Evolutionary conservation across 2,797 vertebrate genomes (phyloP).

Genomic region (Hirundo rustica): DNA sequence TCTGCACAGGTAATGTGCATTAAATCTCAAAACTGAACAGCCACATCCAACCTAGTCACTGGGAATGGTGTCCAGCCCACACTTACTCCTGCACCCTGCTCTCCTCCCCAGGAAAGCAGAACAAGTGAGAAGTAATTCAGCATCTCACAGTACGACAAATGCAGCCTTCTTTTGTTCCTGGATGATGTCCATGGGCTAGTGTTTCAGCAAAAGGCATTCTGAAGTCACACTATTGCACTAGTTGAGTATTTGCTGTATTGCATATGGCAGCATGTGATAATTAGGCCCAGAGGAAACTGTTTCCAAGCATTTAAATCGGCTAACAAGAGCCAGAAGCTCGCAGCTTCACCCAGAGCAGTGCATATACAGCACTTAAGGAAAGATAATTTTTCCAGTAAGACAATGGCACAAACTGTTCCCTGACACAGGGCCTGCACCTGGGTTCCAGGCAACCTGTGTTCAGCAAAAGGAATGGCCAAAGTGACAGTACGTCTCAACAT

Average conservation of each 20-base stretch:
- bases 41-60: not conserved
- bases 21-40: not conserved
- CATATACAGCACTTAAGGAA: not conserved
- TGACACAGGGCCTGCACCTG: rapidly evolving
- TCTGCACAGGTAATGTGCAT: not conserved
- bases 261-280: not conserved
- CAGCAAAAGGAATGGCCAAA: not conserved
- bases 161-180: not conserved
- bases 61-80: not conserved
- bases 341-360: not conserved
- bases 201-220: not conserved
- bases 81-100: not conserved
- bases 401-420: not conserved
- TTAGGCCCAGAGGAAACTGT: not conserved
- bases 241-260: not conserved
- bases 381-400: not conserved
- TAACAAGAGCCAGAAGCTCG: not conserved
- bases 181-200: not conserved
- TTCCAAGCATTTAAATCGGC: not conserved
- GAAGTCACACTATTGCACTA: not conserved
- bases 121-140: not conserved
- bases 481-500: not conserved
- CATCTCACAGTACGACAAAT: not conserved
- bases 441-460: not conserved
- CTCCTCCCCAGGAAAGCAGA: not conserved